These are phyloP conservation scores for Orthonevra nobilis DNA, from an alignment of 2,888 invertebrate species.

Conservation along the genomic window DNA sequence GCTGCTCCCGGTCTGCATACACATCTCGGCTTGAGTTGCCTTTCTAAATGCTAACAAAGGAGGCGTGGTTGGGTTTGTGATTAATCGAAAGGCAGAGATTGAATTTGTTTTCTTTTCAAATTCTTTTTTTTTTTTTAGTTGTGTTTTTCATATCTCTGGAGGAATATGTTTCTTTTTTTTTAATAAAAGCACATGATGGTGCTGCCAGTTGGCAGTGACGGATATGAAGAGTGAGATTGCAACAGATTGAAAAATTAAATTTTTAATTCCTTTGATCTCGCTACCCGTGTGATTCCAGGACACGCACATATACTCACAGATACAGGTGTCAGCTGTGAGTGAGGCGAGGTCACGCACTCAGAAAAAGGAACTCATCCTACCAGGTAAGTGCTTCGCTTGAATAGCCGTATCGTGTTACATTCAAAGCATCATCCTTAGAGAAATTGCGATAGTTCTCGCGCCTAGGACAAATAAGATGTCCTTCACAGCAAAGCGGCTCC, in stretches of 20 bases:
- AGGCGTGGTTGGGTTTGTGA: constrained; percentile 61
- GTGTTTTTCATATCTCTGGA: background rate
- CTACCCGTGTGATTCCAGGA: background rate
- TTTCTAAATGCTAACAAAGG: constrained; percentile 44
- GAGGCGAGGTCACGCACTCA: constrained; percentile 31
- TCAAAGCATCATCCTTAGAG: background rate
- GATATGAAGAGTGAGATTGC: constrained; percentile 41
- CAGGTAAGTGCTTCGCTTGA: no score
- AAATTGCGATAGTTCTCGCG: constrained; percentile 17
- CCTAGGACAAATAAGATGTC: constrained; percentile 42
- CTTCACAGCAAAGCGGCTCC: constrained; percentile 39
- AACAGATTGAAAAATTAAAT: constrained; percentile 69
- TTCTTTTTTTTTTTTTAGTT: constrained; percentile 13
- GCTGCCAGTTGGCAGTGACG: constrained; percentile 64
- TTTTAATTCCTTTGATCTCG: constrained; percentile 62
- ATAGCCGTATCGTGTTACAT: constrained; percentile 10
- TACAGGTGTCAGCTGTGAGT: constrained; percentile 59
- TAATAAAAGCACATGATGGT: constrained; percentile 52
- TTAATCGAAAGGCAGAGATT: constrained; percentile 68
- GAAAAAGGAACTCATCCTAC: no score
- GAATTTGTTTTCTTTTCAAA: constrained; percentile 49
- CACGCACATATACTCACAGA: no score
- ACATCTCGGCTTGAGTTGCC: constrained; percentile 34
- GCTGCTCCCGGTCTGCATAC: constrained; percentile 17
- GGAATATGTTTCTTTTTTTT: constrained; percentile 30